Evolutionary conservation across 2,888 invertebrate species (phyloP).

Genomic region (Scaptomyza caliginosa): DNA sequence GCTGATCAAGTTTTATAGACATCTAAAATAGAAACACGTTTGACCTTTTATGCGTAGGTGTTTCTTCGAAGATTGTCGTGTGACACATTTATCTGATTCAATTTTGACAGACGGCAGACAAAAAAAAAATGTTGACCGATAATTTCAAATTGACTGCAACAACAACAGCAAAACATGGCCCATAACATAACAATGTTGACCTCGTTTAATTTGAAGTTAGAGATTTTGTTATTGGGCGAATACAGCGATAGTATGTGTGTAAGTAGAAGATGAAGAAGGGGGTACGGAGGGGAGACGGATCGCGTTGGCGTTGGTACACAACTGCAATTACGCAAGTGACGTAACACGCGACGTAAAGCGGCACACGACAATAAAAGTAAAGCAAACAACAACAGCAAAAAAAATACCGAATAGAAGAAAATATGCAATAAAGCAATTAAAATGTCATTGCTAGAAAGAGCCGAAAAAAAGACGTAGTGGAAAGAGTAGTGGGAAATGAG

Average conservation of each 20-base stretch:
- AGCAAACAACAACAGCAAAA: conserved; percentile 8
- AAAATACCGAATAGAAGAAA: conserved; percentile 13
- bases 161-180: conserved; percentile 52
- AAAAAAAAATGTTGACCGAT: conserved; percentile 78
- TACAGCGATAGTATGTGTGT: conserved; percentile 8
- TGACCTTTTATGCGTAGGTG: conserved; percentile 60
- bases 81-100: conserved; percentile 75
- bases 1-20: conserved; percentile 26
- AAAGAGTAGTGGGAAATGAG: conserved; percentile 56
- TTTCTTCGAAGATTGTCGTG: conserved; percentile 43
- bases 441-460: conserved; percentile 67
- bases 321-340: conserved; percentile 74
- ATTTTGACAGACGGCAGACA: conserved; percentile 72
- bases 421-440: conserved; percentile 79
- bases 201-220: conserved; percentile 49
- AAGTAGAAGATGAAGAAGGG: conserved; percentile 6
- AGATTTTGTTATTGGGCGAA: conserved; percentile 28
- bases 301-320: conserved; percentile 17
- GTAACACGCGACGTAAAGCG: conserved; percentile 64
- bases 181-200: conserved; percentile 73
- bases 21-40: conserved; percentile 46
- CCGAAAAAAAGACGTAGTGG: conserved; percentile 14
- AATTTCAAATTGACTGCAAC: conserved; percentile 72
- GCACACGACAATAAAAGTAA: conserved; percentile 72
- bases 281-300: conserved; percentile 1